Percentiles rank a stretch among this genome's conserved stretches.
Conservation (phyloP, 1,140 invertebrate genomes). For the Aphis gossypii region DNA sequence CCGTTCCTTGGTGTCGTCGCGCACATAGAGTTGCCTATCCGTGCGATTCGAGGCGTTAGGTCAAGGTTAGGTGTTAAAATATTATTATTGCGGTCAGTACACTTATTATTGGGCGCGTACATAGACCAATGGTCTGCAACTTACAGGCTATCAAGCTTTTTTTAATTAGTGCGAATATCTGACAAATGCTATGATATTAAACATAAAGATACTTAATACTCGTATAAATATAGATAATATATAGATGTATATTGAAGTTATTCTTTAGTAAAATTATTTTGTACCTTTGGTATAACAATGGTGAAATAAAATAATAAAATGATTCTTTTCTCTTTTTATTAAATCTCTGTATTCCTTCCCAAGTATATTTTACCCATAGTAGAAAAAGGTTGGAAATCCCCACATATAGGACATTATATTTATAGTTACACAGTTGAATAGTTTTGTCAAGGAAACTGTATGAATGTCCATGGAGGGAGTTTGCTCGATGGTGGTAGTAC, state of each 20-base stretch:
- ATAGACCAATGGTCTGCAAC: not conserved
- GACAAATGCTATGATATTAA: no score
- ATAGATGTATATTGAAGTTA: no score
- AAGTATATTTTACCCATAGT: not conserved
- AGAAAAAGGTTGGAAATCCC: not conserved
- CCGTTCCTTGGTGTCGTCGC: no score
- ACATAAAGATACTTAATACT: no score
- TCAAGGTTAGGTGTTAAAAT: no score
- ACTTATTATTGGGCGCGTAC: no score
- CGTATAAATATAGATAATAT: not conserved
- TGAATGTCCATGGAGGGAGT: not conserved
- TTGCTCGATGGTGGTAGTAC: not conserved
- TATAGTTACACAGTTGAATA: not conserved
- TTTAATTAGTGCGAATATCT: not conserved
- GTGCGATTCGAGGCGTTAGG: no score
- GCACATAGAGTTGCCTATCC: no score
- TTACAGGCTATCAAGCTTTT: not conserved
- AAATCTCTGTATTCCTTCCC: not conserved
- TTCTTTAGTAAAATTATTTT: not conserved
- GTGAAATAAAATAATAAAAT: no score
- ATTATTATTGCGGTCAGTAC: no score
- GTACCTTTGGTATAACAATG: not conserved
- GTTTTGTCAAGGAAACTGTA: not conserved
- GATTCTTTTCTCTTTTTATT: not conserved
- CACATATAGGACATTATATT: not conserved